Percentiles rank a stretch among this genome's conserved stretches.
phyloP scores from a whole-genome alignment of 2,888 invertebrate genomes.

The Andrena bucephala region DNA sequence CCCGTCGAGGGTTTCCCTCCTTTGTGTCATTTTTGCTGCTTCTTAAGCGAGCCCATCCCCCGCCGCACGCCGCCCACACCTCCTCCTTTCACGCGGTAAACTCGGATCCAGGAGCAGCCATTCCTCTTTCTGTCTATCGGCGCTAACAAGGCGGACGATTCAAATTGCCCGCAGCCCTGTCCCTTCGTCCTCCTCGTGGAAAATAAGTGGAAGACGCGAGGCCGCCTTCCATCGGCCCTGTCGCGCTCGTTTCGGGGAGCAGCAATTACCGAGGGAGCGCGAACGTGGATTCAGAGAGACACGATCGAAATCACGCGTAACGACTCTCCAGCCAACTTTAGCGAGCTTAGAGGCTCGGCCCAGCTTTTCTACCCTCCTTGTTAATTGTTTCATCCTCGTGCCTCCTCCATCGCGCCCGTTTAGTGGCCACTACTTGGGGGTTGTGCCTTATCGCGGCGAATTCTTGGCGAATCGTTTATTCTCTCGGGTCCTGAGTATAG shows the following conservation, averaged over 20 bases:
- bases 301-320: slow-evolving; percentile 68
- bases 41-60: slow-evolving; percentile 42
- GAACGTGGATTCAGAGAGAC: slow-evolving; percentile 52
- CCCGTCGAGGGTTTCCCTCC: slow-evolving; percentile 4
- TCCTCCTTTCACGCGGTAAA: slow-evolving; percentile 36
- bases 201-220: slow-evolving; percentile 18
- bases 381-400: slow-evolving; percentile 10
- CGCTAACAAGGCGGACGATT: slow-evolving; percentile 77
- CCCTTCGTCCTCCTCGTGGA: slow-evolving; percentile 12
- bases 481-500: too few relatives aligned
- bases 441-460: slow-evolving; percentile 3
- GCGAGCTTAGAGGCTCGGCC: slow-evolving; percentile 22
- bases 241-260: slow-evolving; percentile 50
- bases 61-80: neutral
- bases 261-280: slow-evolving; percentile 65
- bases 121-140: slow-evolving; percentile 69
- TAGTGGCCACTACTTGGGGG: neutral
- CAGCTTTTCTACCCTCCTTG: neutral
- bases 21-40: slow-evolving; percentile 60
- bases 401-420: too few relatives aligned
- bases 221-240: slow-evolving; percentile 21
- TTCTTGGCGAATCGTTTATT: too few relatives aligned
- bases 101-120: slow-evolving; percentile 37
- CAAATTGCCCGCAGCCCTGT: slow-evolving; percentile 68
- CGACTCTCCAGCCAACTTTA: slow-evolving; percentile 47